Evolutionary conservation across 53 echinoderm and acorn worm species (phyloP), one percentile per base, ranked within the genome.

Genomic region (Holothuria scabra): DNA sequence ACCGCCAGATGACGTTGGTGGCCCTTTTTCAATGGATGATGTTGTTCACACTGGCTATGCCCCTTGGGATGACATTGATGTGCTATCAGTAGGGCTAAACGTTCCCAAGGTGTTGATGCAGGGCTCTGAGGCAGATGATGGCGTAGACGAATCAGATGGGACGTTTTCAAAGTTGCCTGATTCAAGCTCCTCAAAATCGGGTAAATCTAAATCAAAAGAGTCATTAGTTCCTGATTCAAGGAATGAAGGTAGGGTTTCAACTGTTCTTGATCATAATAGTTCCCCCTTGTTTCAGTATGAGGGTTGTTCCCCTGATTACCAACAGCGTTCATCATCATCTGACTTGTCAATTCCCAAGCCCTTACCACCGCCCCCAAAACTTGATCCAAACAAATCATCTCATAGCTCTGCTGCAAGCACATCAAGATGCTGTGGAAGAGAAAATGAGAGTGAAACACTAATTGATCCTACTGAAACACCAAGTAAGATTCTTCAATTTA

Each of bases 241-340:
- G n/a, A 41, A 69, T 35, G 21, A 19, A 33, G 11, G 35, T 16
- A 69, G 12, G n/a, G 19, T 41, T 69, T 69, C 34, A 34, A 18
- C 14, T 9, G 34, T 69, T 33, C n/a, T 69, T 18, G 69, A 21
- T 7, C 32, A 69, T 35, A 34, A 12, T 3, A 69, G n/a, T 41
- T 69, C 69, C 8, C 38, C 69, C 13, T 32, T 41, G 10, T 69
- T 69, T 11, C 38, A 30, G 8, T 69, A 38, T 69, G 69, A 69
- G 3, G 69, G 38, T 22, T n/a, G 69, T 33, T 34, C 34, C 19
- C 38, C 69, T 20, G 69, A 69, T 20, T 46, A 25, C 12, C 37
- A 72, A 44, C 72, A 72, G 72, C 48, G 72, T 37, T 46, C 72
- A 23, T 72, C 72, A 20, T 72, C 72, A 32, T 72, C 72, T 35